These are phyloP conservation scores for Anorthoa munda DNA, from an alignment of 2,888 invertebrate genomes.

Conservation along the genomic window DNA sequence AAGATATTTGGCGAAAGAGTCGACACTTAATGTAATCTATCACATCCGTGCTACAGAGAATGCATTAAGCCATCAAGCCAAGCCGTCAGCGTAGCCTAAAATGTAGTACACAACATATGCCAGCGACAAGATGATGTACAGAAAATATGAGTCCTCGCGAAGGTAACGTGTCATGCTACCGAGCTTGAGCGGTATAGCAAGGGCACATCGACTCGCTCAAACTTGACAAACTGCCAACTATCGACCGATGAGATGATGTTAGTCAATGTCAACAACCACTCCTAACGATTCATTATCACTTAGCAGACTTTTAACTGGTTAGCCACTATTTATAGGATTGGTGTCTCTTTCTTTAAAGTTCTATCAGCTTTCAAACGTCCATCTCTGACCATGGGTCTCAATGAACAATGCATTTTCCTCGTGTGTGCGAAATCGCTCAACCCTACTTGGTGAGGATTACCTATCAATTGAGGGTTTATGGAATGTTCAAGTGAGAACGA, in stretches of 20 bases:
- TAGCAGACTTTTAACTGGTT: constrained; percentile 57
- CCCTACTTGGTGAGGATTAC: not conserved
- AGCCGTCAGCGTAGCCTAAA: constrained; percentile 18
- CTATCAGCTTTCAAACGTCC: not conserved
- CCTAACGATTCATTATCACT: constrained; percentile 71
- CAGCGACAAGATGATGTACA: constrained; percentile 42
- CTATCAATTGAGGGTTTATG: not conserved
- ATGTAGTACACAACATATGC: constrained; percentile 30
- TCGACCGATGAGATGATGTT: constrained; percentile 79
- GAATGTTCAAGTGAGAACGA: not conserved
- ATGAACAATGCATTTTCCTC: not conserved
- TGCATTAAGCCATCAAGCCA: constrained; percentile 41
- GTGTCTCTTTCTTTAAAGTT: not conserved
- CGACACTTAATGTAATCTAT: constrained; percentile 2
- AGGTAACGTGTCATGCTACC: constrained; percentile 54
- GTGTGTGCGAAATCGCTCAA: not conserved
- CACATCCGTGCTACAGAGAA: constrained; percentile 14
- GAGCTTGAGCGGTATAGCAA: constrained; percentile 70
- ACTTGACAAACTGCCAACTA: constrained; percentile 87
- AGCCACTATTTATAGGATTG: constrained; percentile 25
- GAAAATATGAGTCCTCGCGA: constrained; percentile 33
- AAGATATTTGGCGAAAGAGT: too few species aligned
- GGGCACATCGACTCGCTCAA: constrained; percentile 72
- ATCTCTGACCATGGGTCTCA: not conserved
- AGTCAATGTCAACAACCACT: constrained; percentile 86